Percentiles rank a stretch among this genome's conserved stretches.
Evolutionary conservation across 2,797 vertebrate genomes (phyloP).

Genomic region (Paedocypris micromegethes): DNA sequence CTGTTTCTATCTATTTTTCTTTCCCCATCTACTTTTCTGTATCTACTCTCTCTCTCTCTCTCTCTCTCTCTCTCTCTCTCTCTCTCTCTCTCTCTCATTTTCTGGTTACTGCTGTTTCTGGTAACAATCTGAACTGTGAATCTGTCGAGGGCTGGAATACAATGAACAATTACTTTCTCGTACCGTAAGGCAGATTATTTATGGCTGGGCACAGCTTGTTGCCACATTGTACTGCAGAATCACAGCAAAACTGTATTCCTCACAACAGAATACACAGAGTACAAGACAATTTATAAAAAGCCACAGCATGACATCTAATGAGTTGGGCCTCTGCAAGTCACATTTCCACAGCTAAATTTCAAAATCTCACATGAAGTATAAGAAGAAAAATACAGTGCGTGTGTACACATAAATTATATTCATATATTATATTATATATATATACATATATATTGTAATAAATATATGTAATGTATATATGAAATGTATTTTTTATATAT

Average conservation of each 20-base stretch:
- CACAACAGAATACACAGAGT: conserved; percentile 1
- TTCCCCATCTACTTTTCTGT: background rate
- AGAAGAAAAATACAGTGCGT: too few species aligned
- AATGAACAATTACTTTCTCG: conserved; percentile 63
- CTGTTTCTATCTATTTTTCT: conserved; percentile 34
- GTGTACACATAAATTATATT: too few species aligned
- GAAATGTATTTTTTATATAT: too few species aligned
- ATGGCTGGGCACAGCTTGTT: conserved; percentile 11
- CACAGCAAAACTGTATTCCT: conserved; percentile 2
- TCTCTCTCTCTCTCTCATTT: conserved; percentile 22
- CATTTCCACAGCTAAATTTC: conserved; percentile 3
- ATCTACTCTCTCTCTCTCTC: conserved; percentile 22
- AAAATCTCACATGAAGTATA: background rate
- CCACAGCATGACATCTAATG: conserved; percentile 16
- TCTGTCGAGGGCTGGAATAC: conserved; percentile 51
- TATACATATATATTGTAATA: too few species aligned
- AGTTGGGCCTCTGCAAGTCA: background rate
- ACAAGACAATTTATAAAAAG: conserved; percentile 23
- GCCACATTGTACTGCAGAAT: conserved; percentile 2
- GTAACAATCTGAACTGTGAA: conserved; percentile 53
- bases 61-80: conserved; percentile 33
- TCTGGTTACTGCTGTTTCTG: conserved; percentile 47
- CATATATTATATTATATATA: too few species aligned
- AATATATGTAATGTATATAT: too few species aligned
- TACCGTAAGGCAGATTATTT: conserved; percentile 27